These are phyloP conservation scores for Gadopsis bispinosus DNA, from an alignment of 2,797 vertebrate species.

Conservation along the genomic window DNA sequence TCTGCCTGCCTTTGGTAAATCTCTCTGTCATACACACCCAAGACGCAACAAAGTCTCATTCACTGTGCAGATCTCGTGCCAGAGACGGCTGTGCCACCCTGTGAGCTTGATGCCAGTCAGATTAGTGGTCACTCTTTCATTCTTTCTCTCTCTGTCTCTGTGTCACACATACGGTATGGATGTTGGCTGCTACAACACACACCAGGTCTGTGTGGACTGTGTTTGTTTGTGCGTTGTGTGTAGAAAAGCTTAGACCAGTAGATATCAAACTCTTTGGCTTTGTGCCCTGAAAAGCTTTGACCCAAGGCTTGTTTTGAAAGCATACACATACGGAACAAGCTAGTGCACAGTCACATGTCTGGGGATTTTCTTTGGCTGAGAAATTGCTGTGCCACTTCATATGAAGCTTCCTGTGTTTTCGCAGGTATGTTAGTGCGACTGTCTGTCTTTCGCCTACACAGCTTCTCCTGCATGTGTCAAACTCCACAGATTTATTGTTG, in stretches of 20 bases:
- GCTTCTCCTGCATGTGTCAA: not conserved
- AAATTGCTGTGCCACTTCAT: slow-evolving; percentile 16
- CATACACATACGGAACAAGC: not conserved
- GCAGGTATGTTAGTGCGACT: not conserved
- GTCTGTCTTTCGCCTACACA: not conserved
- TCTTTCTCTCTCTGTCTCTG: slow-evolving; percentile 15
- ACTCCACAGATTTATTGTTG: not conserved
- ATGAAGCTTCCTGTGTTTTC: slow-evolving; percentile 35
- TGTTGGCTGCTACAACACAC: not conserved
- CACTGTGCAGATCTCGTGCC: slow-evolving; percentile 36
- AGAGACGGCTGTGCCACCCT: slow-evolving; percentile 57
- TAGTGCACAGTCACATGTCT: slow-evolving; percentile 7
- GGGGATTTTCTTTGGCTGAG: slow-evolving; percentile 16
- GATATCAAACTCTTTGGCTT: not conserved
- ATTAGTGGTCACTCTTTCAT: slow-evolving; percentile 27
- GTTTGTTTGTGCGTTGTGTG: not conserved
- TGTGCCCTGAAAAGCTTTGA: not conserved
- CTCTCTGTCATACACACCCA: not conserved
- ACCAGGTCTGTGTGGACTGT: not conserved
- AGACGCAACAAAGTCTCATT: slow-evolving; percentile 35
- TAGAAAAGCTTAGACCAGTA: not conserved
- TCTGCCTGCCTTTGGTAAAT: not conserved
- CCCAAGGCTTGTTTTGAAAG: not conserved
- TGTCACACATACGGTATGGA: slow-evolving; percentile 1
- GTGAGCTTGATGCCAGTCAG: slow-evolving; percentile 49